Evolutionary conservation across 2,113 vertebrate genomes (phyloP).

Genomic region (Hyaena hyaena): DNA sequence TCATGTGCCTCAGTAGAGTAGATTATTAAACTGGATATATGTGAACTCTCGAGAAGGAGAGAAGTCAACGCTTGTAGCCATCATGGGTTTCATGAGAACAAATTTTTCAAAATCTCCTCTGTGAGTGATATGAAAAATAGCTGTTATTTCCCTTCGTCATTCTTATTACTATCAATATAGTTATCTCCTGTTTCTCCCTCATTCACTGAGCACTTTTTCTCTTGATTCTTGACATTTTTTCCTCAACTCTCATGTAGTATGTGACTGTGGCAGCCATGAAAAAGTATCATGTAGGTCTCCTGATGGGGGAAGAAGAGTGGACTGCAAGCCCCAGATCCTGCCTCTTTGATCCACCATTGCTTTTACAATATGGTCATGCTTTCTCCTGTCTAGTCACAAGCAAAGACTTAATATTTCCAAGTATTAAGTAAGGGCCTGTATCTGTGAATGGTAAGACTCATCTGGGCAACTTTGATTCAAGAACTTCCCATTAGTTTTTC

Average conservation of each 20-base stretch:
- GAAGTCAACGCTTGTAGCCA: not conserved
- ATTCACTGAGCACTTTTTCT: not conserved
- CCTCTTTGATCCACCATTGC: not conserved
- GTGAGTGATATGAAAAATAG: not conserved
- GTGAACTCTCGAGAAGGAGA: not conserved
- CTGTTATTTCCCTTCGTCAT: not conserved
- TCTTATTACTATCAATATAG: not conserved
- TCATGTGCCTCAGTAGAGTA: not conserved
- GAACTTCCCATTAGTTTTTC: not conserved
- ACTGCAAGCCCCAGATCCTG: not conserved
- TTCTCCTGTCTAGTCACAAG: not conserved
- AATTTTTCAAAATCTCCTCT: not conserved
- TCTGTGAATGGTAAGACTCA: not conserved
- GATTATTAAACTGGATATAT: not conserved
- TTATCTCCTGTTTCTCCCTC: not conserved
- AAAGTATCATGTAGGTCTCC: not conserved
- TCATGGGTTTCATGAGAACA: not conserved
- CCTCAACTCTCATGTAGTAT: rapidly evolving
- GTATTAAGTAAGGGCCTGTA: not conserved
- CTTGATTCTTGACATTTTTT: not conserved
- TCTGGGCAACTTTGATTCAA: not conserved
- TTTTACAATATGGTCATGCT: not conserved
- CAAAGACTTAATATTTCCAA: not conserved
- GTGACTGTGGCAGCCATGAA: not conserved
- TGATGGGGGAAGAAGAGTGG: not conserved